Base-by-base conservation (phyloP, 1,140 invertebrate species). In the Polypedilum vanderplanki region DNA sequence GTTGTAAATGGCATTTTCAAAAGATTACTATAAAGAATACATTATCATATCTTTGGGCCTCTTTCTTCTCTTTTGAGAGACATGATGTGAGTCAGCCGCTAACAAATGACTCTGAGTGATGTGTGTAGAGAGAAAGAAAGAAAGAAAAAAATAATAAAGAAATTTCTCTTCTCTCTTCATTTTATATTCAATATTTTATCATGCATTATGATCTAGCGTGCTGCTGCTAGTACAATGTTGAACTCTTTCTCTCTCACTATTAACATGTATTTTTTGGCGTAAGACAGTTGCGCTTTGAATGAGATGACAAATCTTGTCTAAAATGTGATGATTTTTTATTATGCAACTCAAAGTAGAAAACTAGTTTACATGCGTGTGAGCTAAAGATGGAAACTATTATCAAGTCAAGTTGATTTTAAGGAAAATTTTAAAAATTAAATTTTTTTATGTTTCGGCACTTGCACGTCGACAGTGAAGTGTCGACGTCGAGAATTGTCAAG, bases 1-100 rank as follows among this genome's bases (percentile, higher is more conserved):
- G n/a, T 70, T 70, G 65, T 70, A 70, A 70, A 70, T 70, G 65
- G n/a, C 20, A 33, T 33, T 33, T 57, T 57, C 41, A 33, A 57
- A 70, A 70, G 65, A 70, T 70, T 70, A 33, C 24, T 33, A 70
- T 70, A 18, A 67, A 57, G 46, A 57, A 57, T 57, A 57, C 15
- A 57, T 57, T 57, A 57, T 57, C 46, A 57, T 57, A 57, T 57
- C 46, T 57, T 57, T n/a, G 4, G 10, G 46, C 12, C 4, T 15
- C n/a, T 57, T 12, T 57, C 46, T 57, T 57, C 15, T 46, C 41
- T 46, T 15, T 57, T n/a, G 46, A 12, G 24, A 33, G 24, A 33
- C 24, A 33, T 33, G 24, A 33, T 33, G 24, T 33, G 24, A 33
- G 24, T 33, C 24, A 33, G 24, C 24, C 24, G 24, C 24, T 33